Percentiles rank a stretch among this genome's conserved stretches.
Conservation (phyloP, 1,140 invertebrate genomes). For the Drosophila burlai region DNA sequence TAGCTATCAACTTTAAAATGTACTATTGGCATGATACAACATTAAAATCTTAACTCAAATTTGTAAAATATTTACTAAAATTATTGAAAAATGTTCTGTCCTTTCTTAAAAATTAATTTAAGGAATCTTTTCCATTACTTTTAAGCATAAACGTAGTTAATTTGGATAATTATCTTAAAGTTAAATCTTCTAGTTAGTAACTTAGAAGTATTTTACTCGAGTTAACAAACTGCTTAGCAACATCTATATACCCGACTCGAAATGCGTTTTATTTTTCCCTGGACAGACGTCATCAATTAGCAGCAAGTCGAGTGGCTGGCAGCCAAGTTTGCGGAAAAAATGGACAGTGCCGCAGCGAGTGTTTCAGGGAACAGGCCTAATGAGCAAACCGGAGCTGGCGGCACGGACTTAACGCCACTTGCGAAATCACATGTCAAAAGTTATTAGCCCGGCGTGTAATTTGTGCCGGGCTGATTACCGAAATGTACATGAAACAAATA, state of each 20-base stretch:
- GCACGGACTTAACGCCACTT: constrained; percentile 56
- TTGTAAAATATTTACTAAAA: not conserved
- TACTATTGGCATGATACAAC: not conserved
- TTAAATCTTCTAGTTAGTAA: too few species aligned
- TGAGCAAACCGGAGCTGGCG: constrained; percentile 60
- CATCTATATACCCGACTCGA: constrained; percentile 5
- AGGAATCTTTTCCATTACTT: too few species aligned
- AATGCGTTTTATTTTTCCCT: constrained; percentile 10
- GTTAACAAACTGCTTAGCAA: not conserved
- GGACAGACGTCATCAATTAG: constrained; percentile 70
- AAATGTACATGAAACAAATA: constrained; percentile 73
- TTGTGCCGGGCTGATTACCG: constrained; percentile 76
- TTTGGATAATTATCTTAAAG: not conserved
- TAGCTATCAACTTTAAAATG: too few species aligned
- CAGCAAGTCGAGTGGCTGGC: constrained; percentile 43
- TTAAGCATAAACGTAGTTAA: not conserved
- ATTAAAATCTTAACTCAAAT: not conserved
- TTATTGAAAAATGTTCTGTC: not conserved
- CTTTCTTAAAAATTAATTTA: too few species aligned
- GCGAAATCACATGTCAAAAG: constrained; percentile 77
- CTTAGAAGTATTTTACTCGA: not conserved
- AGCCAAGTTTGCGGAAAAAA: constrained; percentile 75
- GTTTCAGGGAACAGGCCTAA: constrained; percentile 46
- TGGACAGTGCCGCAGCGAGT: constrained; percentile 47
- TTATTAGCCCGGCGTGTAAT: constrained; percentile 75